Conservation (phyloP, 1,140 invertebrate genomes). For the Pogonomyrmex californicus region DNA sequence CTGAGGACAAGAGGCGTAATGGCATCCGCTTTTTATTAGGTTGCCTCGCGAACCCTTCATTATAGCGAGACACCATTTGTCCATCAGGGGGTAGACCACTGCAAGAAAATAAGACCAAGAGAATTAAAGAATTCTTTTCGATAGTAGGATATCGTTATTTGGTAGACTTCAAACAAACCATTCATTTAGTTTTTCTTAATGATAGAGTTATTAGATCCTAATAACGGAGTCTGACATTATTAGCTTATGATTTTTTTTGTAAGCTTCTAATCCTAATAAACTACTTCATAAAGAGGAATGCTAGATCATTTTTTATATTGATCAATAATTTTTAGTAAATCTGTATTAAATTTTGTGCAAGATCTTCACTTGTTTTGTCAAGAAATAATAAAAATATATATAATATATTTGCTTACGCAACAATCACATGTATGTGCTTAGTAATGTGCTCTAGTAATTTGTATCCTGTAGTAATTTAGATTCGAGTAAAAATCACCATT, state of each 20-base stretch:
- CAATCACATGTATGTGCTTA: not conserved
- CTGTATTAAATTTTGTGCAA: not conserved
- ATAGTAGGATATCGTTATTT: slow-evolving; percentile 41
- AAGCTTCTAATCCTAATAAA: not conserved
- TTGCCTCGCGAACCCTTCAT: slow-evolving; percentile 79
- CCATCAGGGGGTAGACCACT: slow-evolving; percentile 49
- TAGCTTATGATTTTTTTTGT: not conserved
- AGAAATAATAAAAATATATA: not conserved
- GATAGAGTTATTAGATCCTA: slow-evolving; percentile 58
- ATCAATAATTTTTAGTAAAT: not conserved
- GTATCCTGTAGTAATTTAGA: not conserved
- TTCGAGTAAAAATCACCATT: not conserved
- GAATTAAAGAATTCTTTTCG: slow-evolving; percentile 46
- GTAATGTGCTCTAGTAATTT: too few relatives aligned
- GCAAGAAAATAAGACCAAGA: slow-evolving; percentile 22
- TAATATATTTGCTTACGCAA: not conserved
- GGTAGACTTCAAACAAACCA: slow-evolving; percentile 45
- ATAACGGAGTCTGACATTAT: slow-evolving; percentile 55
- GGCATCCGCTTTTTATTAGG: slow-evolving; percentile 81
- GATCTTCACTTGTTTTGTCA: not conserved
- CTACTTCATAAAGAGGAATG: not conserved
- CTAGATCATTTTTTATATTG: not conserved
- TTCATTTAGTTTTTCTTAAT: slow-evolving; percentile 74
- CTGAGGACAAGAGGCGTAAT: slow-evolving; percentile 72
- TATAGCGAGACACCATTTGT: slow-evolving; percentile 81